Evolutionary conservation across 2,113 vertebrate genomes (phyloP), one percentile per base, ranked within the genome.

Genomic region (Pomatorhinus ruficollis): DNA sequence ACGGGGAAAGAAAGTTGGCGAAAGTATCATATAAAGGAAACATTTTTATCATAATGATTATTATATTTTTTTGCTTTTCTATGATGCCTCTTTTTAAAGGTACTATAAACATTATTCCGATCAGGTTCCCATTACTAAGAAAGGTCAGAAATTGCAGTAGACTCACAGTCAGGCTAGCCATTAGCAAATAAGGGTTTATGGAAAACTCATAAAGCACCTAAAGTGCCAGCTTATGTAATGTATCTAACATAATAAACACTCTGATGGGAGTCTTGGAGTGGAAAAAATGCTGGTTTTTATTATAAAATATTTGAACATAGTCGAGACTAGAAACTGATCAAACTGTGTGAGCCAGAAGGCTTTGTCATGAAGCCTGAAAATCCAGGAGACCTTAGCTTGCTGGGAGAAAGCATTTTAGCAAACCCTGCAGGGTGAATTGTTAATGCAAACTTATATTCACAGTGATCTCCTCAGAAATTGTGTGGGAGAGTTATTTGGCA

Each of bases 191-290:
- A 92, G 71, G 78, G 78, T 95, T 95, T 95, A 95, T 87, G 89
- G 95, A 97, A 97, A 96, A 95, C 77, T 85, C 92, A 94, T 97
- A 97, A 97, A 94, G 94, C 54, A 89, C 89, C 66, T 89, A 49
- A 97, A 95, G 74, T 93, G 75, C 87, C 81, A 93, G 89, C 57
- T 95, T 95, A 91, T 92, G 94, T 95, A 96, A 96, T 94, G 74
- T 79, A 91, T 89, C 56, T 93, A 89, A 83, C 87, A 78, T 90
- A 92, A 91, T 96, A 91, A 94, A 95, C 63, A 95, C 80, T 85
- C 72, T 45, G 86, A 96, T 49, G 66, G 72, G 86, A 80, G 84
- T 75, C 77, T 82, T 84, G 80, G 77, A 95, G 82, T 86, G 87
- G 93, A 93, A 95, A 93, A 95, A 95, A 91, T 74, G 70, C 45